Base-by-base conservation (phyloP, 2,113 vertebrate genomes). In the Indicator indicator region DNA sequence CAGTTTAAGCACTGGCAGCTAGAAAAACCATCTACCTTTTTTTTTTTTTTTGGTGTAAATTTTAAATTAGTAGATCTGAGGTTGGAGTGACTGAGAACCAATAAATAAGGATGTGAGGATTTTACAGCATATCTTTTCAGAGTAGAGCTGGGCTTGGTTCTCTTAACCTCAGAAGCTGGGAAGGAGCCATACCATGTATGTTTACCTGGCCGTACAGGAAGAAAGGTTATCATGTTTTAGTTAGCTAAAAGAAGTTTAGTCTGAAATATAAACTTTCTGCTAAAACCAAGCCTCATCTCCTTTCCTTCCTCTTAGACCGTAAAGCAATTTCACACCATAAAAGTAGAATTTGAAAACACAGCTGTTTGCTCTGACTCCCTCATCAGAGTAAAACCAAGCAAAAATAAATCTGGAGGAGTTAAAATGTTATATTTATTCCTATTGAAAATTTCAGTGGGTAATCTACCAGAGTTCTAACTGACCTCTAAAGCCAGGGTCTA, bases 161-260 rank as follows among this genome's bases (percentile, higher is more conserved):
- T 80, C 56, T 83, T 80, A 93, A 88, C 72, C 91, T 93, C 85
- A 91, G 69, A 70, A 91, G 18, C 40, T 95, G 69, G 72, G 74
- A 52, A 1, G 16, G 60, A 75, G 70, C 88, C 76, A 88, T 75
- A 55, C 79, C 62, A 11, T 89, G 19, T 71, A 80, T 68, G 36
- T 95, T 85, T 95, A 81, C 85, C 60, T 73, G 59, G 62, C 42
- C 58, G n/a, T 32, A 76, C 27, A 86, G 73, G 75, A 92, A 95
- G 50, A 83, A 85, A 85, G 32, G 60, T 91, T 95, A 91, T 93
- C 85, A 60, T 64, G 33, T 64, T 93, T 92, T 95, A 65, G 73
- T 72, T 62, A 73, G 63, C 74, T 76, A 42, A 72, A 89, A 86
- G 32, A 64, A 79, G 40, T 60, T 85, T 56, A 83, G 44, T 75